Conservation (phyloP, 2,888 invertebrate genomes). For the Heliconius hortense region DNA sequence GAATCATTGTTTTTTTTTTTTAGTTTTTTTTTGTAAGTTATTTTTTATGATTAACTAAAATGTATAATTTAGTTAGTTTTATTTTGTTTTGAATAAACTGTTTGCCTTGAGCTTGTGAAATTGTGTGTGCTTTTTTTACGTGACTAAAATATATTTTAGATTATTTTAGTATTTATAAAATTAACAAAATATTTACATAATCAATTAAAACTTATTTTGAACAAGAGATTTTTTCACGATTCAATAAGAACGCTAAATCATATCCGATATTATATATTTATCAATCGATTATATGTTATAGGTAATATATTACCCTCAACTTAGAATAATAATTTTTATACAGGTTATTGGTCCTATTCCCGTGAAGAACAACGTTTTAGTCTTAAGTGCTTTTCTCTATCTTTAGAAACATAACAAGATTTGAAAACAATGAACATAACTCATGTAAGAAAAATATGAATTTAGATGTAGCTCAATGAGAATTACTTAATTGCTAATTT, state of each 20-base stretch:
- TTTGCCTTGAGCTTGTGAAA: conserved; percentile 46
- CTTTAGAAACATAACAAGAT: neutral
- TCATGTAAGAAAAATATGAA: neutral
- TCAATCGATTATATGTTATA: neutral
- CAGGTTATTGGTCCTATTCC: neutral
- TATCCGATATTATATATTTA: neutral
- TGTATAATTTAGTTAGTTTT: conserved; percentile 63
- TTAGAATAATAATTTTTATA: neutral
- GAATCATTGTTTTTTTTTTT: conserved; percentile 68
- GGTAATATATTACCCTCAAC: neutral
- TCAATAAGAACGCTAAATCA: conserved; percentile 5
- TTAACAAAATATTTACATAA: neutral
- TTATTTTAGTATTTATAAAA: conserved; percentile 9
- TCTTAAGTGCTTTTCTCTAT: neutral
- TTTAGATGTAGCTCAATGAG: no score
- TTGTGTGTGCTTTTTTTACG: conserved; percentile 34
- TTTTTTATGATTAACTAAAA: conserved; percentile 71
- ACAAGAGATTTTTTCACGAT: neutral
- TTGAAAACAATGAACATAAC: neutral
- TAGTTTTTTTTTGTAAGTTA: conserved; percentile 64
- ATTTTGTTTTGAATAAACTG: conserved; percentile 50
- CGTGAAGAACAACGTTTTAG: neutral
- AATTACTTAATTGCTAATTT: no score
- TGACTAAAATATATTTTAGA: neutral
- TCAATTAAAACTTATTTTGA: conserved; percentile 2